Base-by-base conservation (phyloP, 2,888 invertebrate genomes). In the Mechanitis mazaeus region DNA sequence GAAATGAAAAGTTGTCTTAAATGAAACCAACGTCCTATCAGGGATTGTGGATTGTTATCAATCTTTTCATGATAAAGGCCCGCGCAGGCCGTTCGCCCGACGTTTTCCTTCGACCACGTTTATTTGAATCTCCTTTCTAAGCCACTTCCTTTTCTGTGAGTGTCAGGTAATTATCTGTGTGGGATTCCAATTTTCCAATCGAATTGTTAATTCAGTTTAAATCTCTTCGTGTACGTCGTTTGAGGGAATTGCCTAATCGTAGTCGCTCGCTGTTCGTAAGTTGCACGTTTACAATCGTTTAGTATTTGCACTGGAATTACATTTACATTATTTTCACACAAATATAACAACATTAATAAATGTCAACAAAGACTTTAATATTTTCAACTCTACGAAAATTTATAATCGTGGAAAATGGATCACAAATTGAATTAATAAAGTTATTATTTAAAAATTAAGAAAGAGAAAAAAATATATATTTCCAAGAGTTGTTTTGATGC, bases 91-190 rank as follows among this genome's bases (percentile, higher is more conserved):
- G 74, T 75, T 72, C 80, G 81, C 79, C 76, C 76, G 75, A 74
- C 75, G 82, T 78, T 81, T 83, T 83, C 84, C 83, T 84, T 81
- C 84, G 76, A 79, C 79, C 74, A 84, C 88, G 87, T 81, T 85
- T 87, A 89, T 89, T 88, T 88, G 87, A 88, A 88, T 88, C 86
- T 81, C 78, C 79, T 83, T 84, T 83, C 85, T 82, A 80, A 83
- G 83, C 79, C 85, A 84, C 83, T 87, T 87, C 88, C 87, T 90
- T 86, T 86, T 84, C 89, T 90, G 90, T 89, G 89, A 89, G 89
- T 90, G 90, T 90, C 90, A 90, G 89, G 87, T 90, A 90, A 90
- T 90, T 90, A 90, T 90, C 89, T 89, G 85, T 88, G 89, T 87
- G 89, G 89, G 88, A 87, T 89, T 88, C 87, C 90, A 90, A 89